These are phyloP conservation scores for Hemaris fuciformis DNA, from an alignment of 2,888 invertebrate genomes.

Conservation along the genomic window DNA sequence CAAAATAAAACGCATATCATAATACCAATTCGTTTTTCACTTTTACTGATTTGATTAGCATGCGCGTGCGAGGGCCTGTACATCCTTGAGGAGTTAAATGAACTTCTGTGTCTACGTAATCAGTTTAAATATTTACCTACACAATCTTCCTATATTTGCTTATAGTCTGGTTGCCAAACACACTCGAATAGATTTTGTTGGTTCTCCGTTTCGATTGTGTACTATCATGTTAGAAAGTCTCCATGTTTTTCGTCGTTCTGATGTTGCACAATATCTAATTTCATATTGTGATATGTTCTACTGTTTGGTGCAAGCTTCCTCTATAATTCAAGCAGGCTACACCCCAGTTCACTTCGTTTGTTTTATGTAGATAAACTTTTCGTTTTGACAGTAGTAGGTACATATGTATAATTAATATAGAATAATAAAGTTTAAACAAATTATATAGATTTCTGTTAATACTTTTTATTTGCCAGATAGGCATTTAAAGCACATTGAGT, in stretches of 20 bases:
- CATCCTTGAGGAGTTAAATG: constrained; percentile 23
- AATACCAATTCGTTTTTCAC: not conserved
- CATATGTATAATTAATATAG: too few relatives aligned
- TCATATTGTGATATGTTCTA: not conserved
- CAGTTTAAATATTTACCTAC: constrained; percentile 27
- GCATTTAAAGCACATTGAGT: too few relatives aligned
- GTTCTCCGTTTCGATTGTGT: constrained; percentile 19
- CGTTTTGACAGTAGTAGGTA: too few relatives aligned
- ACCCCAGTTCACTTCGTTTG: too few relatives aligned
- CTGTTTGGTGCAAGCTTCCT: too few relatives aligned
- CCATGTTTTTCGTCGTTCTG: constrained; percentile 5
- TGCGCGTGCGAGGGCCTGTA: constrained; percentile 6
- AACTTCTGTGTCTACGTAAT: constrained; percentile 19
- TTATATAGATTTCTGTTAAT: too few relatives aligned
- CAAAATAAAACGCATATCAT: too few relatives aligned
- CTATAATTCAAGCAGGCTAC: too few relatives aligned
- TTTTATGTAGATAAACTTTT: too few relatives aligned
- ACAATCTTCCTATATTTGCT: constrained; percentile 34
- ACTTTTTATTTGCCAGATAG: too few relatives aligned
- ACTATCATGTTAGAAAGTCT: constrained; percentile 23
- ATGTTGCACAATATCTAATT: not conserved
- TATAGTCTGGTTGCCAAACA: constrained; percentile 33
- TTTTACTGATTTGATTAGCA: constrained; percentile 5
- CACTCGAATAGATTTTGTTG: constrained; percentile 31
- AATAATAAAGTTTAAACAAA: too few relatives aligned